phyloP scores from a whole-genome alignment of 2,888 invertebrate genomes.

The Phortica magna region DNA sequence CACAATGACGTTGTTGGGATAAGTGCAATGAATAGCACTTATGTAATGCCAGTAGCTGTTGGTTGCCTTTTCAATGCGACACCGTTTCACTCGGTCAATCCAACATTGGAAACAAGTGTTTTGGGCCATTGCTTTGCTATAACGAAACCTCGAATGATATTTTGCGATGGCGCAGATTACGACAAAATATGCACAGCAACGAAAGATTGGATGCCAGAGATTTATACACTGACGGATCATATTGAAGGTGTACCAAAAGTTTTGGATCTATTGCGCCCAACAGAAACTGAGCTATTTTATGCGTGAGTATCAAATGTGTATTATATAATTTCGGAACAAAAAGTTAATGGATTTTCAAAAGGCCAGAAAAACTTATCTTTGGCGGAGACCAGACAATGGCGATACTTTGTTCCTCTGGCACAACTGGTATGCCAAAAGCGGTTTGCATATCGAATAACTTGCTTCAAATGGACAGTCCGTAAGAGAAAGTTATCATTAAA shows the following conservation, averaged over 20 bases:
- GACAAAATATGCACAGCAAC: conserved; percentile 50
- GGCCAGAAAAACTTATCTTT: conserved; percentile 47
- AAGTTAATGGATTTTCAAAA: not conserved
- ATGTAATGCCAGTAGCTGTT: conserved; percentile 58
- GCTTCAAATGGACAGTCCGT: conserved; percentile 37
- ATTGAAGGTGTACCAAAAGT: conserved; percentile 47
- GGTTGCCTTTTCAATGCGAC: conserved; percentile 57
- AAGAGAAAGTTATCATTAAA: not conserved
- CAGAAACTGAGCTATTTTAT: conserved; percentile 51
- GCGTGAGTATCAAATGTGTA: conserved; percentile 39
- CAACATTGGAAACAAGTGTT: conserved; percentile 45
- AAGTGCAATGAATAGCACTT: conserved; percentile 55
- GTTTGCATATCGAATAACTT: conserved; percentile 56
- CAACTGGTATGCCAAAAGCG: conserved; percentile 65
- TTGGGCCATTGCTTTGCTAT: conserved; percentile 44
- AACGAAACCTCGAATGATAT: conserved; percentile 61
- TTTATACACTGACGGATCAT: conserved; percentile 46
- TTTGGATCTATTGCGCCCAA: conserved; percentile 49
- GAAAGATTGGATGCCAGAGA: conserved; percentile 49
- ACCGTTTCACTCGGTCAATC: conserved; percentile 61
- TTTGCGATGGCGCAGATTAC: conserved; percentile 58
- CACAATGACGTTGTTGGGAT: conserved; percentile 63
- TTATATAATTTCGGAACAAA: not conserved
- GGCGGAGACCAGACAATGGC: conserved; percentile 56
- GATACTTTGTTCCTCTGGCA: conserved; percentile 66